A percentile compares a stretch with the other conserved stretches of the same genome.
Conservation (phyloP, 2,888 invertebrate genomes). For the Pseudococcus jackbeardsleyi region DNA sequence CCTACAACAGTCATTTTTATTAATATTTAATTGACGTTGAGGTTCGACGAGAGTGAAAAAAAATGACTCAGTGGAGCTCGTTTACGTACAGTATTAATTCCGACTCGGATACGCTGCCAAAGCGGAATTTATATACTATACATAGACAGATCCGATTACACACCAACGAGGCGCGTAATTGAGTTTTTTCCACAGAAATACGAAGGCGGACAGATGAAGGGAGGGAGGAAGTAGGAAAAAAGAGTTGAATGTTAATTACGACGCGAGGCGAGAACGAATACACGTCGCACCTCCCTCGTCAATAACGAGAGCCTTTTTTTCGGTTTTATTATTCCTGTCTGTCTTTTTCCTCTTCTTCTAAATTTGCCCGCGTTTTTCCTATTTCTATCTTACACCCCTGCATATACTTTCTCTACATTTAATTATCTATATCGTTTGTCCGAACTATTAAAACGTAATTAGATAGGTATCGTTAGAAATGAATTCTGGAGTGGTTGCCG, state of each 20-base stretch:
- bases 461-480: too few species aligned
- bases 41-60: background rate
- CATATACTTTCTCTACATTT: too few species aligned
- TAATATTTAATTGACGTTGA: conserved; percentile 13
- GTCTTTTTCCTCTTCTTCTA: background rate
- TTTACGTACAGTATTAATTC: conserved; percentile 23
- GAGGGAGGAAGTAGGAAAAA: background rate
- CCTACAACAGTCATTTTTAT: background rate
- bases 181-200: background rate
- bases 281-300: background rate
- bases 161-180: conserved; percentile 24
- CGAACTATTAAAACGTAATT: too few species aligned
- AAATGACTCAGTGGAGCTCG: background rate
- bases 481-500: too few species aligned
- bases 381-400: too few species aligned
- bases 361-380: too few species aligned
- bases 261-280: conserved; percentile 15
- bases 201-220: background rate
- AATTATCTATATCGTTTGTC: too few species aligned
- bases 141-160: conserved; percentile 9
- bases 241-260: conserved; percentile 16
- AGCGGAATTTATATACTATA: conserved; percentile 1
- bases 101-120: background rate
- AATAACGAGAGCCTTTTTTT: background rate
- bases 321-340: background rate